Evolutionary conservation across 2,797 vertebrate species (phyloP), one percentile per base, ranked within the genome.

Genomic region (Apogon talboti): DNA sequence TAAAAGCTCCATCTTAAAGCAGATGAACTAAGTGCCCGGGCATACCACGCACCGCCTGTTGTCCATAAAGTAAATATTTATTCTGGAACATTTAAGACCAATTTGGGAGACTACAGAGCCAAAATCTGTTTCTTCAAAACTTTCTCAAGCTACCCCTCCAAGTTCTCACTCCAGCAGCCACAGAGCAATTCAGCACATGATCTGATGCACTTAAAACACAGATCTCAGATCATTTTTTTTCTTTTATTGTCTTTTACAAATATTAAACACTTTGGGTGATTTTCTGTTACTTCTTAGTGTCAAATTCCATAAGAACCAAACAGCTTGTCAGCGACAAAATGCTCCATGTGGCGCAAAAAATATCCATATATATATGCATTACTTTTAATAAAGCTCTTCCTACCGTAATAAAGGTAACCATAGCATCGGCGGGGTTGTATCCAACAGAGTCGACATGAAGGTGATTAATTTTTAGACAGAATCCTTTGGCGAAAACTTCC

Each of bases 401-500:
- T 94, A 95, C 94, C 94, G 93, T 94, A 93, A 94, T 92, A 91
- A 95, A 94, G 91, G 94, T 94, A 94, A 94, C 94, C 94, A 95
- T 95, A 95, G 93, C 94, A 93, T 93, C 93, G 91, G 89, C 85
- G 87, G 89, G 86, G 84, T 83, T 86, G 88, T 89, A 91, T 95
- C 92, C 94, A 92, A 91, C 91, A 91, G 84, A 91, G 92, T 87
- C 93, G 93, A 94, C 94, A 95, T 95, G 88, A 94, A 95, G 92
- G 91, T 91, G 89, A 92, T 84, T 90, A 89, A 89, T 78, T 83
- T 83, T 83, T 60, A 73, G 80, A 88, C 80, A 74, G 91, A 90
- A 92, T 85, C 82, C 84, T 87, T 85, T 78, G 76, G 78, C 71
- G 76, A 93, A 94, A 94, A 90, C 86, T 86, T 90, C 77, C 77